These are phyloP conservation scores for Myxocyprinus asiaticus DNA, from an alignment of 2,113 vertebrate genomes.

Conservation along the genomic window DNA sequence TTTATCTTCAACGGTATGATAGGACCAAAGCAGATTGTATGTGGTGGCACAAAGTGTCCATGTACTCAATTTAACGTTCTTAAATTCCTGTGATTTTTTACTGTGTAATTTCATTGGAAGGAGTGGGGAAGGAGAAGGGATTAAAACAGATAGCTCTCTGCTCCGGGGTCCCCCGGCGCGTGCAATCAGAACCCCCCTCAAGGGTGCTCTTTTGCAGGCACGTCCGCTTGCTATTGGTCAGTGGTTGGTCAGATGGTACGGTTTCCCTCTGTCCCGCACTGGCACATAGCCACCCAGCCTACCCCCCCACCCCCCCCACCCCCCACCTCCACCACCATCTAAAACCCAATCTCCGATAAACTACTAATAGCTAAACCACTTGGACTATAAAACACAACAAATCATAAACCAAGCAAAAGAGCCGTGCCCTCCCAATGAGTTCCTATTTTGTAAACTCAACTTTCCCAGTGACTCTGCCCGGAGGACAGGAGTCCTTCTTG, in stretches of 20 bases:
- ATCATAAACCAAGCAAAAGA: constrained; percentile 92
- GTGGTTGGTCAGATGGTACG: constrained; percentile 92
- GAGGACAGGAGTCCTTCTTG: constrained; percentile 92
- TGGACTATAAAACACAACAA: constrained; percentile 99
- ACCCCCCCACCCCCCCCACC: constrained; percentile 75
- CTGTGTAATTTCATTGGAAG: constrained; percentile 65
- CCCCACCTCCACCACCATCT: constrained; percentile 73
- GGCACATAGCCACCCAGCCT: constrained; percentile 86
- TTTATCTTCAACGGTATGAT: neutral
- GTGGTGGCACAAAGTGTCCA: constrained; percentile 40
- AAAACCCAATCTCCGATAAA: constrained; percentile 98
- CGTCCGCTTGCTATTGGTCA: constrained; percentile 90
- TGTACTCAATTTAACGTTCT: constrained; percentile 71
- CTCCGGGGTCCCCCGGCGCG: constrained; percentile 81
- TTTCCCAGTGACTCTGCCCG: constrained; percentile 95
- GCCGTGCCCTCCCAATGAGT: constrained; percentile 91
- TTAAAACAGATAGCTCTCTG: constrained; percentile 68
- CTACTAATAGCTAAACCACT: constrained; percentile 97
- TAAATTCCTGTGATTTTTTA: constrained; percentile 64
- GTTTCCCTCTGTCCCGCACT: constrained; percentile 92
- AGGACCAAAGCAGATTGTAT: neutral
- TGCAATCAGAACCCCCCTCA: constrained; percentile 77
- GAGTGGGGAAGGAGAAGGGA: constrained; percentile 20
- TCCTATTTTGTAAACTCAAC: constrained; percentile 99
- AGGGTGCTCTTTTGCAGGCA: constrained; percentile 89